These are phyloP conservation scores for Rhinogobius similis DNA, from an alignment of 2,113 vertebrate genomes.

Conservation along the genomic window DNA sequence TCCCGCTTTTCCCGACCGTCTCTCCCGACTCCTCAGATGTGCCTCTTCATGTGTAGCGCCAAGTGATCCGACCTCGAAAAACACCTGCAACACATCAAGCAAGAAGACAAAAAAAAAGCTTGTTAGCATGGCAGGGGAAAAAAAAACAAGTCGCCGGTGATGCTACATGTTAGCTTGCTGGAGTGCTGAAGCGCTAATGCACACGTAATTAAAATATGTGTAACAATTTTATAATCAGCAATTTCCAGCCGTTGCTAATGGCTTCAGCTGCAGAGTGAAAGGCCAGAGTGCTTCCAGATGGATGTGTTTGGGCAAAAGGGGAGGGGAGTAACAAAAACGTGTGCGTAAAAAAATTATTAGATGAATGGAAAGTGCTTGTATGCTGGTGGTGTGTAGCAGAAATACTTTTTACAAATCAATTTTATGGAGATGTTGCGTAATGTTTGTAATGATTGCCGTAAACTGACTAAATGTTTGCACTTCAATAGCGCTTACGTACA, in stretches of 20 bases:
- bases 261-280: constrained; percentile 69
- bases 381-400: constrained; percentile 24
- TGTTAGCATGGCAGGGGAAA: constrained; percentile 44
- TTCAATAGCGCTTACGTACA: too few relatives aligned
- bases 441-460: constrained; percentile 9
- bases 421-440: constrained; percentile 28
- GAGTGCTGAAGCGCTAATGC: background rate
- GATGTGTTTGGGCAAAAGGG: constrained; percentile 45
- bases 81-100: constrained; percentile 81
- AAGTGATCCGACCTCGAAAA: constrained; percentile 99
- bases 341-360: constrained; percentile 56
- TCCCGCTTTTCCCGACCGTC: constrained; percentile 50
- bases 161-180: constrained; percentile 35
- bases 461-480: too few relatives aligned
- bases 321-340: constrained; percentile 32
- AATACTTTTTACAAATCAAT: constrained; percentile 9
- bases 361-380: constrained; percentile 42
- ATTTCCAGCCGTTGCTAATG: constrained; percentile 66
- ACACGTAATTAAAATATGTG: constrained; percentile 71
- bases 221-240: constrained; percentile 74
- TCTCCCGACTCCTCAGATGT: constrained; percentile 81
- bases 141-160: constrained; percentile 48
- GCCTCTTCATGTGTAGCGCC: constrained; percentile 98
- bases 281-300: constrained; percentile 61
- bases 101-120: constrained; percentile 37